A percentile compares a stretch with the other conserved stretches of the same genome.
phyloP scores from a whole-genome alignment of 2,888 invertebrate genomes.

The Mimumesa dahlbomi region DNA sequence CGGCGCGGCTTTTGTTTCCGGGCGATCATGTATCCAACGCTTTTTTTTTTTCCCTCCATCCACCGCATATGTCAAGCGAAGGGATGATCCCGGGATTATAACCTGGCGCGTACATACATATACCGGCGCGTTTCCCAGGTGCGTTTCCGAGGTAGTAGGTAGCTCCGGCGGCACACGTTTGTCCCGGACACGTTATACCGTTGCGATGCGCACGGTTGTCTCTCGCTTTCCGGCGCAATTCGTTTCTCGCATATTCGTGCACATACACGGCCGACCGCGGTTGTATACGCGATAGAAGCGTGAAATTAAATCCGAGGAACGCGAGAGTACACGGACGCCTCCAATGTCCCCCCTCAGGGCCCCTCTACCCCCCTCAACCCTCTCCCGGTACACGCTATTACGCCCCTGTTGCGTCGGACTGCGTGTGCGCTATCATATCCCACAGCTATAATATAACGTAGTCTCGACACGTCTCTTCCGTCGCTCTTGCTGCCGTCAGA shows the following conservation, averaged over 20 bases:
- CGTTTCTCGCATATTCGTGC: conserved; percentile 5
- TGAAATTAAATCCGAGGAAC: conserved; percentile 54
- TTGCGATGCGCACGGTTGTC: conserved; percentile 5
- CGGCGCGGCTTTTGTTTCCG: not conserved
- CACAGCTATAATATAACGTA: conserved; percentile 26
- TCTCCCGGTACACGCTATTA: not conserved
- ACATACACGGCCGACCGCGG: not conserved
- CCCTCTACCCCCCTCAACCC: not conserved
- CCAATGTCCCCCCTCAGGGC: not conserved
- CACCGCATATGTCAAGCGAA: not conserved
- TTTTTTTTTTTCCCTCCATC: too few species aligned
- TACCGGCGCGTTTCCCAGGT: not conserved
- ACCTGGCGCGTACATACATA: not conserved
- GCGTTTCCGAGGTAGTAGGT: not conserved
- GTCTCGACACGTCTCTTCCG: conserved; percentile 14
- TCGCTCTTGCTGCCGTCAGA: conserved; percentile 1
- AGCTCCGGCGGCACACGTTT: not conserved
- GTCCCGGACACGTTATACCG: not conserved
- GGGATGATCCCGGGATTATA: not conserved
- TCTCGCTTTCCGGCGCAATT: conserved; percentile 39
- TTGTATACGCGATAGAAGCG: conserved; percentile 37
- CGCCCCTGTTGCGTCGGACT: conserved; percentile 10
- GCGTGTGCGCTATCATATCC: conserved; percentile 29
- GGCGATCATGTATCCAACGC: not conserved
- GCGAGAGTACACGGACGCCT: conserved; percentile 1